Percentiles rank a stretch among this genome's conserved stretches.
Evolutionary conservation across 2,797 vertebrate genomes (phyloP).

Genomic region (Tenualosa ilisha): DNA sequence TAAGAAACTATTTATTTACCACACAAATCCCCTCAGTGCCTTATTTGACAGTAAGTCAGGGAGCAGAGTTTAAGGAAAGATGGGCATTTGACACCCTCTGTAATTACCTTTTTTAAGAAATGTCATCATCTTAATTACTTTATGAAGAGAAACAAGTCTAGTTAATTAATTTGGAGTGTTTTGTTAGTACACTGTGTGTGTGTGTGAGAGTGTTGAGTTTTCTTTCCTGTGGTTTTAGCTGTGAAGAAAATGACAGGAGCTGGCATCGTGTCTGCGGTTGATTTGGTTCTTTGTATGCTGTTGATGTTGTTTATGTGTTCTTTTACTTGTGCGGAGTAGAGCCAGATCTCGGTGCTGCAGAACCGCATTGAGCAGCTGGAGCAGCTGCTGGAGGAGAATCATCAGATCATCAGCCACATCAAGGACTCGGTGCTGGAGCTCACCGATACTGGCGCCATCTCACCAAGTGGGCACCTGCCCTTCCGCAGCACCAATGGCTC

Average conservation of each 20-base stretch:
- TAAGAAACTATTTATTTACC: neutral
- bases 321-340: slow-evolving; percentile 69
- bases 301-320: neutral
- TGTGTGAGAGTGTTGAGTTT: neutral
- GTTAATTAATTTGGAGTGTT: slow-evolving; percentile 7
- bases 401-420: slow-evolving; percentile 99
- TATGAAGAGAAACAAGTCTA: neutral
- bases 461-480: slow-evolving; percentile 76
- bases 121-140: slow-evolving; percentile 1
- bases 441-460: slow-evolving; percentile 85
- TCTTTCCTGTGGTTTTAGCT: neutral
- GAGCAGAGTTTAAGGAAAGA: neutral
- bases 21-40: neutral
- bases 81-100: neutral
- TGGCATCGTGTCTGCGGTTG: neutral
- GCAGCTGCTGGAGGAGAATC: slow-evolving; percentile 97
- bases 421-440: slow-evolving; percentile 98
- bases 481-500: slow-evolving; percentile 85
- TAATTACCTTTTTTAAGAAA: slow-evolving; percentile 15
- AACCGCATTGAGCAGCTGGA: slow-evolving; percentile 98
- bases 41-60: neutral
- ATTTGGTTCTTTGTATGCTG: neutral
- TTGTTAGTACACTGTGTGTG: neutral
- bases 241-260: neutral
- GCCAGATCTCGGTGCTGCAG: slow-evolving; percentile 97